Percentiles rank a stretch among this genome's conserved stretches.
These are phyloP conservation scores for Melitaea athalia DNA, from an alignment of 2,888 invertebrate genomes.

Conservation along the genomic window DNA sequence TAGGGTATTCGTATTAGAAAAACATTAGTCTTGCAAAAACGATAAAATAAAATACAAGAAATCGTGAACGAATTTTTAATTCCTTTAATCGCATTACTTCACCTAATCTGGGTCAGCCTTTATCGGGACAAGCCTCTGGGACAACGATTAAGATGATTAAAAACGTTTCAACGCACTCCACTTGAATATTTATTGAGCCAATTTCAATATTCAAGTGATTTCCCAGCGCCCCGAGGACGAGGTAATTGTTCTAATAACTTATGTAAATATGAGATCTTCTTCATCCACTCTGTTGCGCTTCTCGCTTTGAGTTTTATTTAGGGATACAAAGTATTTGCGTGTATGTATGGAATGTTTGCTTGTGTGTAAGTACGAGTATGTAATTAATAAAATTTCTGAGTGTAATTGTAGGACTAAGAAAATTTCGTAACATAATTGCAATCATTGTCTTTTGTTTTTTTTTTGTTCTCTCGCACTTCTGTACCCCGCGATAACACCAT, in stretches of 20 bases:
- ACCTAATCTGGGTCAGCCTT: neutral
- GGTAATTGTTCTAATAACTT: constrained; percentile 24
- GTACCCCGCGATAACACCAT: no score
- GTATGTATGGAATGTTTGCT: neutral
- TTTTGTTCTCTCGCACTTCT: no score
- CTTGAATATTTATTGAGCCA: constrained; percentile 29
- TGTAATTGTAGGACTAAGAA: no score
- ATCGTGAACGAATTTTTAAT: neutral
- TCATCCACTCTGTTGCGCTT: neutral
- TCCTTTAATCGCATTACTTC: neutral
- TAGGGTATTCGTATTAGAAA: no score
- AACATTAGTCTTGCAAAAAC: no score
- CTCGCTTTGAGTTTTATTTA: neutral
- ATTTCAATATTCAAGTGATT: constrained; percentile 25
- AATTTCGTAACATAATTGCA: no score
- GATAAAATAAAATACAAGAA: no score
- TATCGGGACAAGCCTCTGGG: constrained; percentile 17
- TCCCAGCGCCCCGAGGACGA: constrained; percentile 4
- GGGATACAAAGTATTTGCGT: neutral
- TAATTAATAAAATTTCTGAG: no score
- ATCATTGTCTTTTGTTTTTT: no score
- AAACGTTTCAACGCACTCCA: constrained; percentile 27
- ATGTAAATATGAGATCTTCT: constrained; percentile 19
- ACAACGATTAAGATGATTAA: constrained; percentile 29
- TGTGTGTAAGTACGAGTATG: neutral